Percentiles rank a stretch among this genome's conserved stretches.
These are phyloP conservation scores for Lithodes maja DNA, from an alignment of 2,888 invertebrate species.

Conservation along the genomic window DNA sequence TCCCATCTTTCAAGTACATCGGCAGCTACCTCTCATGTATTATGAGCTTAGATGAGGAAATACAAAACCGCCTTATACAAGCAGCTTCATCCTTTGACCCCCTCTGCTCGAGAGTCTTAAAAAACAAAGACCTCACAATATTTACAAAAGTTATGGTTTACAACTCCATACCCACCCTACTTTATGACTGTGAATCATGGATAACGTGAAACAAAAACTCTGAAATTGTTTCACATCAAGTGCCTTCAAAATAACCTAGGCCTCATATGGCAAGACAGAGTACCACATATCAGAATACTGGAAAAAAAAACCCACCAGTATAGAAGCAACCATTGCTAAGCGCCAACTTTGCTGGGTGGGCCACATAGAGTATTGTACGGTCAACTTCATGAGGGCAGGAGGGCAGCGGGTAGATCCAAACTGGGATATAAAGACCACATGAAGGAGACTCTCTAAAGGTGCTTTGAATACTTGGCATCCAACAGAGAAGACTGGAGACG, in stretches of 20 bases:
- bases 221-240: background rate
- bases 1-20: background rate
- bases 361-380: no score
- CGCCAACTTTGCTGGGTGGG: no score
- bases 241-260: background rate
- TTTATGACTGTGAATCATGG: background rate
- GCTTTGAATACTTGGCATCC: no score
- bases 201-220: background rate
- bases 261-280: background rate
- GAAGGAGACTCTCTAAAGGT: no score
- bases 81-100: background rate
- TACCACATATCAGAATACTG: background rate
- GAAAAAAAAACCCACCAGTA: background rate
- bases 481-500: no score
- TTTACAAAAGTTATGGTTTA: background rate
- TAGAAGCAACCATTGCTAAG: no score
- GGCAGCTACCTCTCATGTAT: background rate
- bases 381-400: no score
- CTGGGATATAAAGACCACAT: no score
- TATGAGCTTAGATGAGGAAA: background rate
- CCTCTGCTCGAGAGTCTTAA: background rate
- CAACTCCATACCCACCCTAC: background rate
- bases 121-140: background rate
- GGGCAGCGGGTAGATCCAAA: no score
- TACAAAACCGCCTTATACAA: background rate